Evolutionary conservation across 2,888 invertebrate genomes (phyloP).

Genomic region (Xanthorhoe designata): DNA sequence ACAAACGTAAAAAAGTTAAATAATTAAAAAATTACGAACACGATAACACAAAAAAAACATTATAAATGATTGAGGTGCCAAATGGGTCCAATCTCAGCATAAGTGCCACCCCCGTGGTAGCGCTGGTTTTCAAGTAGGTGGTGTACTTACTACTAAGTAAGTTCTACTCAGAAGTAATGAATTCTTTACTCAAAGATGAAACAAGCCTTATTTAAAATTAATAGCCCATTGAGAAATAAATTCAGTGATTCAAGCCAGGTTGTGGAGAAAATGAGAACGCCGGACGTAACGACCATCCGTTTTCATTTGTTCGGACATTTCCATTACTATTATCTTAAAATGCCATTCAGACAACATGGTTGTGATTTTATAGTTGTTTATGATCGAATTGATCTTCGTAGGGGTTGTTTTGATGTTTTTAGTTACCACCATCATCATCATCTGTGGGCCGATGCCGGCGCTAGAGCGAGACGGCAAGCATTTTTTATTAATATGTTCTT

Average conservation of each 20-base stretch:
- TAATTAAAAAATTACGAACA: too few species aligned
- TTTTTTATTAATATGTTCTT: too few species aligned
- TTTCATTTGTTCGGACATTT: slow-evolving; percentile 8
- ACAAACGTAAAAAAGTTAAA: too few species aligned
- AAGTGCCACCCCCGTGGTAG: too few species aligned
- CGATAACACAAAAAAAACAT: too few species aligned
- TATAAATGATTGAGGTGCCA: too few species aligned
- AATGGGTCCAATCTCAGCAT: too few species aligned
- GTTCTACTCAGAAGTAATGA: not conserved
- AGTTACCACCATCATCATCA: not conserved
- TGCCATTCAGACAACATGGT: not conserved
- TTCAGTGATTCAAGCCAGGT: slow-evolving; percentile 8
- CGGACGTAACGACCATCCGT: slow-evolving; percentile 4
- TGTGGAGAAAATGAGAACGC: slow-evolving; percentile 15
- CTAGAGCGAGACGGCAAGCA: too few species aligned
- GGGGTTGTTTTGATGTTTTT: too few species aligned
- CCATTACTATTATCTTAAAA: not conserved
- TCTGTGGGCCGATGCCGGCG: too few species aligned
- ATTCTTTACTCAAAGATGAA: not conserved
- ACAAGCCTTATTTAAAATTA: not conserved
- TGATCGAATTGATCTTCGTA: not conserved
- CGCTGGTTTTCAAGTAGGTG: too few species aligned
- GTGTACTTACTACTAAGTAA: not conserved
- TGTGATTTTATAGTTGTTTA: not conserved
- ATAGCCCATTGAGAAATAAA: not conserved